These are phyloP conservation scores for Rhyacophila brunnea DNA, from an alignment of 1,140 invertebrate genomes.

Conservation along the genomic window DNA sequence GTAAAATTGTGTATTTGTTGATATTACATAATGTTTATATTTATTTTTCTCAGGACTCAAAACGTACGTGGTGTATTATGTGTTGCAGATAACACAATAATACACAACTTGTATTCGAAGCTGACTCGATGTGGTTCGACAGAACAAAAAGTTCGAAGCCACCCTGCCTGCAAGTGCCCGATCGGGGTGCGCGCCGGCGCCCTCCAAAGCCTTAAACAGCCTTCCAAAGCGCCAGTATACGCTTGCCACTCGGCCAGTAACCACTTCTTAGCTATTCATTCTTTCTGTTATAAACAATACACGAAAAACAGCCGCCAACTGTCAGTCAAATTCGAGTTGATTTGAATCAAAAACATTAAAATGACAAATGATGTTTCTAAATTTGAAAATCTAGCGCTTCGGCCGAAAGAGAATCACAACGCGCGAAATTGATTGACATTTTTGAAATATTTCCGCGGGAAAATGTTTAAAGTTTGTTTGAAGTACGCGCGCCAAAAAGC, in stretches of 20 bases:
- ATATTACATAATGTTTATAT: no score
- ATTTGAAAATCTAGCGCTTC: constrained; percentile 6
- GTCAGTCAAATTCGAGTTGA: constrained; percentile 1
- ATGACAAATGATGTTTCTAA: constrained; percentile 16
- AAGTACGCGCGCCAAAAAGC: constrained; percentile 8
- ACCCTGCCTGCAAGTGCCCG: constrained; percentile 5
- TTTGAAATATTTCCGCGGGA: background rate
- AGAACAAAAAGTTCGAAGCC: constrained; percentile 15
- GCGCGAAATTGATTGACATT: background rate
- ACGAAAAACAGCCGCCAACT: background rate
- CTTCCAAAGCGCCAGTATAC: constrained; percentile 8
- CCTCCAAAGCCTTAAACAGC: constrained; percentile 9
- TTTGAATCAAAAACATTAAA: constrained; percentile 8
- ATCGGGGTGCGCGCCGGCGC: constrained; percentile 15
- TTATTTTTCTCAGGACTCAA: background rate
- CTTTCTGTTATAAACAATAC: no score
- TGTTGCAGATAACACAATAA: constrained; percentile 16
- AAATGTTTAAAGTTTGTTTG: constrained; percentile 20
- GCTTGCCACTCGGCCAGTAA: constrained; percentile 1
- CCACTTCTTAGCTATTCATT: background rate
- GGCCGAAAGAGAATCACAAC: background rate
- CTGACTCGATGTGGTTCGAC: constrained; percentile 5
- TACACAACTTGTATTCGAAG: background rate
- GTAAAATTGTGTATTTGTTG: no score
- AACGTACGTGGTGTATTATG: constrained; percentile 13